Conservation (phyloP, 2,888 invertebrate genomes). For the Melipona beecheii region DNA sequence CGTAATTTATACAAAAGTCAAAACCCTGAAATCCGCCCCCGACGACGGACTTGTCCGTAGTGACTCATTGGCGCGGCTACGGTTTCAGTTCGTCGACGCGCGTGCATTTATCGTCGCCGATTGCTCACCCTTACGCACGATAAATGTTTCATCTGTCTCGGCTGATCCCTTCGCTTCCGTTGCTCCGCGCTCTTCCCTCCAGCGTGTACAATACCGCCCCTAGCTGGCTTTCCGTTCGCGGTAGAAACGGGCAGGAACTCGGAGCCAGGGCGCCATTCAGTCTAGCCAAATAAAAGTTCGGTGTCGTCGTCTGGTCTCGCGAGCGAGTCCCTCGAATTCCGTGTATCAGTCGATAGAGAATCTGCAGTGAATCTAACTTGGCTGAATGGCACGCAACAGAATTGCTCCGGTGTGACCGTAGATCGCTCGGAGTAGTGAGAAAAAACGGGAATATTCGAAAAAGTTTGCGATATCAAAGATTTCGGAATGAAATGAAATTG, state of each 20-base stretch:
- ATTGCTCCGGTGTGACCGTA: neutral
- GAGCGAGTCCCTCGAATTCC: slow-evolving; percentile 27
- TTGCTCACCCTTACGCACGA: slow-evolving; percentile 8
- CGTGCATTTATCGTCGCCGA: neutral
- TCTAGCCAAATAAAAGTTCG: slow-evolving; percentile 82
- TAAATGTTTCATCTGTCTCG: slow-evolving; percentile 45
- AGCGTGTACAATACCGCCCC: slow-evolving; percentile 36
- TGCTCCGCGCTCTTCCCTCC: neutral
- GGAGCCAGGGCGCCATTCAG: slow-evolving; percentile 78
- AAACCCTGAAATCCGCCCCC: neutral
- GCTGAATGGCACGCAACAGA: slow-evolving; percentile 26
- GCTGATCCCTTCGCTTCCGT: slow-evolving; percentile 35
- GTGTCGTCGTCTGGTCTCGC: slow-evolving; percentile 67
- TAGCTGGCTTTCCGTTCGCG: slow-evolving; percentile 28
- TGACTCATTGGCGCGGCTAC: neutral
- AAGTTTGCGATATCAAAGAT: neutral
- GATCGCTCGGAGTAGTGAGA: neutral
- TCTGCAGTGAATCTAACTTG: neutral
- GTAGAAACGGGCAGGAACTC: slow-evolving; percentile 67
- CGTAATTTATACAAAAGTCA: no score
- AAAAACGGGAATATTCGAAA: neutral
- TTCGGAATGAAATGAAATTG: no score
- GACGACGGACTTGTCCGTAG: neutral
- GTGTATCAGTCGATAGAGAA: slow-evolving; percentile 7
- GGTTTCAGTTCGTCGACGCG: neutral